Percentiles rank a stretch among this genome's conserved stretches.
Evolutionary conservation across 2,888 invertebrate genomes (phyloP).

Genomic region (Andrena bucephala): DNA sequence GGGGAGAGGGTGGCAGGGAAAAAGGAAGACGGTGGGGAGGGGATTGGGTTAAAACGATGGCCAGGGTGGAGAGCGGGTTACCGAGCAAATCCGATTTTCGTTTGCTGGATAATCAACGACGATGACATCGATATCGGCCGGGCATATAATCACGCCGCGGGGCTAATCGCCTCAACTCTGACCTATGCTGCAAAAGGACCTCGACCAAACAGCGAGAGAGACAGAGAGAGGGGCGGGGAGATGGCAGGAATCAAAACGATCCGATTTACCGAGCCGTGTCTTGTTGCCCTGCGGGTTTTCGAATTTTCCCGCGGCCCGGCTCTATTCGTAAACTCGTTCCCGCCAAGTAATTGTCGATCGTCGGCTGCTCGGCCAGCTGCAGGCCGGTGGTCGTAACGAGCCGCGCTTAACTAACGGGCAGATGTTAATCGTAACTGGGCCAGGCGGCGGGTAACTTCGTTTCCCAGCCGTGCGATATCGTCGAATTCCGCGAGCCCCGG

Average conservation of each 20-base stretch:
- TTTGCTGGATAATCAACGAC: constrained; percentile 72
- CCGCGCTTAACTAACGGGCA: constrained; percentile 32
- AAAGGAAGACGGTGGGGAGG: not conserved
- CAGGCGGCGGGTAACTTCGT: constrained; percentile 39
- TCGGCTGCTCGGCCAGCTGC: constrained; percentile 43
- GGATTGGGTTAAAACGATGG: constrained; percentile 35
- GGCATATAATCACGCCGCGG: constrained; percentile 66
- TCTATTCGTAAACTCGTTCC: constrained; percentile 68
- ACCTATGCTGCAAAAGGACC: constrained; percentile 40
- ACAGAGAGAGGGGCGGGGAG: not conserved
- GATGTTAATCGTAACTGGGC: constrained; percentile 53
- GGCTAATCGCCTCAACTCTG: constrained; percentile 68
- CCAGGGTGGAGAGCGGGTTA: constrained; percentile 43
- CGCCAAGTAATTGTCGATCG: constrained; percentile 63
- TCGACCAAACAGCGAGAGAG: not conserved
- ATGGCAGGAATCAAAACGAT: constrained; percentile 53
- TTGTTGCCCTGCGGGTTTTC: constrained; percentile 63
- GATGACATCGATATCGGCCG: constrained; percentile 72
- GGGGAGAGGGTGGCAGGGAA: not conserved
- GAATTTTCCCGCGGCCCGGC: constrained; percentile 60
- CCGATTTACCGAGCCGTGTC: constrained; percentile 32
- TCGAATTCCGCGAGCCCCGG: constrained; percentile 21
- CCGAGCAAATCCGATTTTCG: constrained; percentile 71
- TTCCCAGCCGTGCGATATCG: constrained; percentile 32
- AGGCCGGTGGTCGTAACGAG: constrained; percentile 49